phyloP scores from a whole-genome alignment of 2,888 invertebrate species.

The Pemphredon lugubris region DNA sequence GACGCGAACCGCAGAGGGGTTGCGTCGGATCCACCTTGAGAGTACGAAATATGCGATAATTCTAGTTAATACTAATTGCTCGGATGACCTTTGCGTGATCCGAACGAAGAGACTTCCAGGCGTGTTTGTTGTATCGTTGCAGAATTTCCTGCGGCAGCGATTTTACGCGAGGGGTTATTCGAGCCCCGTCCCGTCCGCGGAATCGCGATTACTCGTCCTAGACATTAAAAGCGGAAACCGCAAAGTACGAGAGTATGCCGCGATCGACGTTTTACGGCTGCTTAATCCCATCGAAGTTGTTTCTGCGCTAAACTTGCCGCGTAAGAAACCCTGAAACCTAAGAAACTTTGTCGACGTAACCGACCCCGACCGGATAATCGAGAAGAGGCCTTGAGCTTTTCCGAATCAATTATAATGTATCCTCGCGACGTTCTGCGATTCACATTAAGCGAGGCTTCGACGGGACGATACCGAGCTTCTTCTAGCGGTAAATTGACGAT shows the following conservation, averaged over 20 bases:
- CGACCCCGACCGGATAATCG: no score
- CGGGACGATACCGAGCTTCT: no score
- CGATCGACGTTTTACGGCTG: slow-evolving; percentile 22
- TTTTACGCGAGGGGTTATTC: slow-evolving; percentile 49
- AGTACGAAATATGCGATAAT: slow-evolving; percentile 60
- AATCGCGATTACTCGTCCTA: slow-evolving; percentile 26
- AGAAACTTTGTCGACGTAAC: no score
- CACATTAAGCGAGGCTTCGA: no score
- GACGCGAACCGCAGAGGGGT: slow-evolving; percentile 4
- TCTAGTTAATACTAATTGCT: slow-evolving; percentile 67
- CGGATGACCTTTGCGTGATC: slow-evolving; percentile 76
- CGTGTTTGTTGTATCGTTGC: slow-evolving; percentile 46
- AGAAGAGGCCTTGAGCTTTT: no score
- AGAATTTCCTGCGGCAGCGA: slow-evolving; percentile 49
- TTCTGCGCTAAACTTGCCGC: no score
- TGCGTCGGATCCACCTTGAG: slow-evolving; percentile 40
- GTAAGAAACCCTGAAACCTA: no score
- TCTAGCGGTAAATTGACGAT: no score
- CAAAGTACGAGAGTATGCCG: slow-evolving; percentile 19
- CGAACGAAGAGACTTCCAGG: slow-evolving; percentile 46
- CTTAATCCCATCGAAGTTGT: not conserved
- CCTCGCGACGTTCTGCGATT: no score
- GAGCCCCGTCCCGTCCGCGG: slow-evolving; percentile 12
- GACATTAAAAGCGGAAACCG: slow-evolving; percentile 26
- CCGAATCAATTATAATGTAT: no score